phyloP scores from a whole-genome alignment of 2,888 invertebrate genomes.

The Zaprionus obscuricornis region DNA sequence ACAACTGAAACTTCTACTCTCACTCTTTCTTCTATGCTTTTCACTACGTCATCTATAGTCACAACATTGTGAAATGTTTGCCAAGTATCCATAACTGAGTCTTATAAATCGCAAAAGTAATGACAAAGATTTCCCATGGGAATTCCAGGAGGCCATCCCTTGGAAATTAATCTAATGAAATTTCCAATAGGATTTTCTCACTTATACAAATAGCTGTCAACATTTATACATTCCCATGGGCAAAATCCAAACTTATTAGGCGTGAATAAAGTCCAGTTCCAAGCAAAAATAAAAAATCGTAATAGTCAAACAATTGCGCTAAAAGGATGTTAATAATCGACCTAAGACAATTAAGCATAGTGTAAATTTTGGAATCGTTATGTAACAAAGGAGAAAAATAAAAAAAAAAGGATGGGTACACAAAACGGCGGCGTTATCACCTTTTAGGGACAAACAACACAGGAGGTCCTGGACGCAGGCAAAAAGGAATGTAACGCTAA shows the following conservation, averaged over 20 bases:
- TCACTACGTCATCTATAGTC: too few relatives aligned
- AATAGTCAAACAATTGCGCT: constrained; percentile 25
- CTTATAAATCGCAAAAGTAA: too few relatives aligned
- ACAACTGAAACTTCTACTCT: too few relatives aligned
- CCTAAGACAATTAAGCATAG: constrained; percentile 6
- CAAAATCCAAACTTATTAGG: constrained; percentile 10
- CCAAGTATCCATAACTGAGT: too few relatives aligned
- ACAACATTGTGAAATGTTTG: too few relatives aligned
- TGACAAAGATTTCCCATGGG: too few relatives aligned
- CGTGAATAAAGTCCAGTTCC: constrained; percentile 16
- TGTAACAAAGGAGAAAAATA: constrained; percentile 16
- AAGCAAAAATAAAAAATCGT: neutral
- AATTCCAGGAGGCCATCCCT: too few relatives aligned
- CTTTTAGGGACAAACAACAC: constrained; percentile 70
- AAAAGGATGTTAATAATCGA: constrained; percentile 61
- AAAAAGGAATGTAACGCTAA: constrained; percentile 16
- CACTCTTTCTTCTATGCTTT: too few relatives aligned
- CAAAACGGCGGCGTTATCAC: constrained; percentile 67
- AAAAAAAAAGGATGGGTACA: constrained; percentile 12
- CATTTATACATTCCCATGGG: constrained; percentile 3
- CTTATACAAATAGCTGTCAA: constrained; percentile 2
- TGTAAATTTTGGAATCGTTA: constrained; percentile 54
- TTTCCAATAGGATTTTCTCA: constrained; percentile 10
- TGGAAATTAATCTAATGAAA: constrained; percentile 15
- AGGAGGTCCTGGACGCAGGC: constrained; percentile 66